These are phyloP conservation scores for Tupiocoris notatus DNA, from an alignment of 2,888 invertebrate species.

Conservation along the genomic window DNA sequence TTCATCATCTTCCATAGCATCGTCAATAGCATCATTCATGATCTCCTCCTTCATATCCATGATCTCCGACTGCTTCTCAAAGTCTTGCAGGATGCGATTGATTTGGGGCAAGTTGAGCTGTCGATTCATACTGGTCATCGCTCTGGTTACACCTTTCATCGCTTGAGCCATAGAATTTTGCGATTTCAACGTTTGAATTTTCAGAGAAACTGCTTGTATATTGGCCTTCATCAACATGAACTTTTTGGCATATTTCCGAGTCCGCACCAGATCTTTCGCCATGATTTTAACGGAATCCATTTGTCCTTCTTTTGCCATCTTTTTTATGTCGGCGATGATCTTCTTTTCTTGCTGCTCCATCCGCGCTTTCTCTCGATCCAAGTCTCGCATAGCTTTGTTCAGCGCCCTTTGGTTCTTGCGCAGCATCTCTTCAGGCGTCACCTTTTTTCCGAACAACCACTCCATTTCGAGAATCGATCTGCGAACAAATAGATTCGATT, in stretches of 20 bases:
- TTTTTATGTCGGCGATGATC: constrained; percentile 96
- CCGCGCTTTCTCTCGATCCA: constrained; percentile 87
- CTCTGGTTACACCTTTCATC: constrained; percentile 97
- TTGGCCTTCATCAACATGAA: constrained; percentile 99
- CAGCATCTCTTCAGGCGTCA: constrained; percentile 97
- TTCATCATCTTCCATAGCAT: constrained; percentile 98
- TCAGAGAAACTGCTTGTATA: constrained; percentile 95
- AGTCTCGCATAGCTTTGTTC: constrained; percentile 96
- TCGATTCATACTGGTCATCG: constrained; percentile 97
- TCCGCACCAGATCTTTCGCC: constrained; percentile 97
- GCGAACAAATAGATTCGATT: constrained; percentile 29
- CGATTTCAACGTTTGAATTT: constrained; percentile 95
- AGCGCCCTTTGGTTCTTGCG: constrained; percentile 96
- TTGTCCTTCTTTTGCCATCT: constrained; percentile 97
- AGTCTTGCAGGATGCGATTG: constrained; percentile 94
- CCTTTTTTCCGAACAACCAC: constrained; percentile 93
- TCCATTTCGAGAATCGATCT: constrained; percentile 60
- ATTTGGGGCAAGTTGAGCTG: constrained; percentile 98
- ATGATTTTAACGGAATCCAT: constrained; percentile 99
- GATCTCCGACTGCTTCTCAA: constrained; percentile 98
- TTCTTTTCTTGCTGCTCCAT: constrained; percentile 99
- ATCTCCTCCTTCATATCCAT: constrained; percentile 99
- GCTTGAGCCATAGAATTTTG: constrained; percentile 99
- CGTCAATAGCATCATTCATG: constrained; percentile 99
- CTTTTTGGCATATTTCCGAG: constrained; percentile 92